Conservation (phyloP, 1,140 invertebrate species). For the Neodiprion pinetum region DNA sequence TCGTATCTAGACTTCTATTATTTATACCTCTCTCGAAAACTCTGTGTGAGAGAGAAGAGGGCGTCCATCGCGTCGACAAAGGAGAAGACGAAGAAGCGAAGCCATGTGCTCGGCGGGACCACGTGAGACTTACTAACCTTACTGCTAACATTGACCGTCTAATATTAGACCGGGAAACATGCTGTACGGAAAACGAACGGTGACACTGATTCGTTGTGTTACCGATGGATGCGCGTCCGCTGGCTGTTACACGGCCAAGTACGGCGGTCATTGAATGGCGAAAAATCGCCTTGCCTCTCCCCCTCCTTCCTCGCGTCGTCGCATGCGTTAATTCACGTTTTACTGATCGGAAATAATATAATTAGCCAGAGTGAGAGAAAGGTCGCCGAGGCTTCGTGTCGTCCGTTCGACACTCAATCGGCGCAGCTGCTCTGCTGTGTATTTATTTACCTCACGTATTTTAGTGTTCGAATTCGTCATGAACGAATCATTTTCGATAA, state of each 20-base stretch:
- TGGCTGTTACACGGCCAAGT: too few relatives aligned
- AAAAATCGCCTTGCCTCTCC: too few relatives aligned
- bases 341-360: too few relatives aligned
- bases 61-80: conserved; percentile 16
- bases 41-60: conserved; percentile 28
- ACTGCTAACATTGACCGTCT: conserved; percentile 34
- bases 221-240: neutral
- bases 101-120: conserved; percentile 26
- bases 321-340: too few relatives aligned
- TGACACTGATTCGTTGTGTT: conserved; percentile 9
- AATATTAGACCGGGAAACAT: conserved; percentile 28
- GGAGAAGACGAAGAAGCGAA: conserved; percentile 22
- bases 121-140: conserved; percentile 29
- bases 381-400: too few relatives aligned
- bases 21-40: conserved; percentile 1
- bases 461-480: too few relatives aligned
- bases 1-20: neutral
- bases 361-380: too few relatives aligned
- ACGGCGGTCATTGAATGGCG: too few relatives aligned
- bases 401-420: too few relatives aligned
- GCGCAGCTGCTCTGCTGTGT: too few relatives aligned
- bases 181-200: neutral
- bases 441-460: too few relatives aligned
- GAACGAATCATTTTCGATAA: too few relatives aligned
- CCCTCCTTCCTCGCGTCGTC: neutral